These are phyloP conservation scores for Microcaecilia unicolor DNA, from an alignment of 2,797 vertebrate genomes.

Conservation along the genomic window DNA sequence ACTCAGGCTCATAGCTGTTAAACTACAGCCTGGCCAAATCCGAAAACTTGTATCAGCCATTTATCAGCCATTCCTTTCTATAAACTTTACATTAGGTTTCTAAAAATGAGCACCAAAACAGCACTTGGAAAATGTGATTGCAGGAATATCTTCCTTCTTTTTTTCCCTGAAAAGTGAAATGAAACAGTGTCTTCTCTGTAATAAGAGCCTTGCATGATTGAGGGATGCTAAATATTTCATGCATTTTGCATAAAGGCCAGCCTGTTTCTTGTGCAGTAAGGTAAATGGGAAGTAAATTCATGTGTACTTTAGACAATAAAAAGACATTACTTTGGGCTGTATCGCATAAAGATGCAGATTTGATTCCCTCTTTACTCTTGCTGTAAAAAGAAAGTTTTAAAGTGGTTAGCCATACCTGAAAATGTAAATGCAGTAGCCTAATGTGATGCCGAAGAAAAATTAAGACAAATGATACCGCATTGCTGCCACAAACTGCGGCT, in stretches of 20 bases:
- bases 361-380: conserved; percentile 67
- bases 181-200: conserved; percentile 36
- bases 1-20: not conserved
- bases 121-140: conserved; percentile 17
- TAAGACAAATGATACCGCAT: conserved; percentile 75
- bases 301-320: conserved; percentile 84
- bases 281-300: conserved; percentile 89
- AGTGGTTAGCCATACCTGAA: conserved; percentile 70
- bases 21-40: not conserved
- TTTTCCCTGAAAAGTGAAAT: conserved; percentile 38
- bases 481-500: conserved; percentile 67
- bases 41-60: conserved; percentile 11
- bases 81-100: conserved; percentile 1
- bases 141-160: conserved; percentile 4
- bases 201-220: conserved; percentile 44
- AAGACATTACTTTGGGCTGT: conserved; percentile 85
- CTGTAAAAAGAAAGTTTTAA: conserved; percentile 70
- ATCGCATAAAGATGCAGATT: conserved; percentile 90
- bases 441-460: conserved; percentile 73
- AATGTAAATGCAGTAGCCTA: conserved; percentile 68
- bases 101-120: conserved; percentile 30
- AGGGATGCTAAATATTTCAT: conserved; percentile 65
- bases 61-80: not conserved
- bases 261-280: conserved; percentile 67
- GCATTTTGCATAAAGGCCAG: conserved; percentile 76